These are phyloP conservation scores for Clostera curtula DNA, from an alignment of 2,888 invertebrate species.

Conservation along the genomic window DNA sequence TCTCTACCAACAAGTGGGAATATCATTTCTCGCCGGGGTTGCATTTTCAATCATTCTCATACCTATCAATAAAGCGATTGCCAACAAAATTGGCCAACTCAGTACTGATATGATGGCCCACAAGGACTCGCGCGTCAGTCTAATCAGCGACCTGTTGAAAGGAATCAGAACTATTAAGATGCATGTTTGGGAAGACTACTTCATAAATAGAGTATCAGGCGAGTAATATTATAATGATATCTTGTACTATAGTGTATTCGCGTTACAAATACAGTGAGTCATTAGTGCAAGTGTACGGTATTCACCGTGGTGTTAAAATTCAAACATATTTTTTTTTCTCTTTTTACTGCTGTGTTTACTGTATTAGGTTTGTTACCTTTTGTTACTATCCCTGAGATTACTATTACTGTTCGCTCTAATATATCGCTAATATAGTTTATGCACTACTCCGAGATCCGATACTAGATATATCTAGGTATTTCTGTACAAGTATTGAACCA, in stretches of 20 bases:
- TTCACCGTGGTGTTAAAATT: no score
- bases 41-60: constrained; percentile 90
- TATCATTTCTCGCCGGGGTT: constrained; percentile 93
- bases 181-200: constrained; percentile 95
- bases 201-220: constrained; percentile 82
- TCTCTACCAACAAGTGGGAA: constrained; percentile 90
- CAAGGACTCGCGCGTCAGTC: constrained; percentile 92
- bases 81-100: constrained; percentile 89
- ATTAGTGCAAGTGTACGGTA: no score
- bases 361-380: no score
- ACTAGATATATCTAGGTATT: no score
- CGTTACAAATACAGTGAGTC: no score
- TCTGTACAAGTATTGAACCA: no score
- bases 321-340: no score
- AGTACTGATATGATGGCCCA: constrained; percentile 92
- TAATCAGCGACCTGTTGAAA: constrained; percentile 89
- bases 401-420: no score
- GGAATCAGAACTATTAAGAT: constrained; percentile 94
- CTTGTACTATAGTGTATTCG: not conserved
- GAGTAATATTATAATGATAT: constrained; percentile 16
- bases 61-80: constrained; percentile 93
- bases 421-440: no score
- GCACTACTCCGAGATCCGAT: no score
- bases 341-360: no score
- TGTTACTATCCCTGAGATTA: no score